Evolutionary conservation across 2,888 invertebrate species (phyloP), one percentile per base, ranked within the genome.

Genomic region (Calephelis perditalis): DNA sequence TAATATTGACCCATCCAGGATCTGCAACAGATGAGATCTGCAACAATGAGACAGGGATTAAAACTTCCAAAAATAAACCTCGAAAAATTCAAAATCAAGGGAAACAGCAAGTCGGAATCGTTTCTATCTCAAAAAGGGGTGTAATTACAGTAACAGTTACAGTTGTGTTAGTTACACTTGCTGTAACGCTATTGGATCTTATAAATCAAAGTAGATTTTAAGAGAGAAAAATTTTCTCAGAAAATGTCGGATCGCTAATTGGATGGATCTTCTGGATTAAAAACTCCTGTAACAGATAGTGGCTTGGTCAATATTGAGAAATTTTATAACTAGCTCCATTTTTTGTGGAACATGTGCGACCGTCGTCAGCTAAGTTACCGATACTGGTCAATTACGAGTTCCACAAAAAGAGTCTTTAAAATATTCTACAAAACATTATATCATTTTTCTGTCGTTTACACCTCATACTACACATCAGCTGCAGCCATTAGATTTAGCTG

Each of bases 171-270:
- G n/a, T n/a, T n/a, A n/a, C n/a, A n/a, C n/a, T n/a, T n/a, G n/a
- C 46, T 46, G n/a, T n/a, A 46, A 46, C 46, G n/a, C 46, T 46
- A 46, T 46, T 46, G 46, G 46, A 46, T 46, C 46, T n/a, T 46
- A 46, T 46, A 44, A 7, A 44, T 46, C 46, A 46, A 46, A 46
- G 15, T 15, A 15, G 15, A 15, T 15, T 15, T 15, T 15, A 15
- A 46, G 46, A 3, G 10, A 46, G n/a, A 46, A n/a, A n/a, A n/a
- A n/a, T n/a, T n/a, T n/a, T n/a, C n/a, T n/a, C n/a, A n/a, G n/a
- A n/a, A 46, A 46, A 46, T n/a, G 3, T 46, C 46, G n/a, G n/a
- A 46, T 11, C 46, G 46, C 46, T 46, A n/a, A n/a, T 11, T 46
- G 46, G n/a, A 46, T 10, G 45, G 45, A 45, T 45, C 45, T 45